These are phyloP conservation scores for Grammomys surdaster DNA, from an alignment of 2,113 vertebrate genomes.

Conservation along the genomic window DNA sequence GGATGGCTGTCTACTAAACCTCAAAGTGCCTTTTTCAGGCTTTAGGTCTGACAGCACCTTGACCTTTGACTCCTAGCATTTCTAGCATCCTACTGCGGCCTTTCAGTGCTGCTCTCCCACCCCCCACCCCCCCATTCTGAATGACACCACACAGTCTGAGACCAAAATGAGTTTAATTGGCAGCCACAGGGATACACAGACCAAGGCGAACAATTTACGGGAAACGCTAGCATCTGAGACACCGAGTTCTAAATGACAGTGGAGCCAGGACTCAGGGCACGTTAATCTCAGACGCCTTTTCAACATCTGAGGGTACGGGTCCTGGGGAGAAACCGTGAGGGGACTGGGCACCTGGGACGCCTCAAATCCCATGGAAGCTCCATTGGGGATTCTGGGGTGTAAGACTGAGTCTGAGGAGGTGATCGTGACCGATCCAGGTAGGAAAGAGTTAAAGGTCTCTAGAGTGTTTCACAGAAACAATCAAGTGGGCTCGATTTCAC, in stretches of 20 bases:
- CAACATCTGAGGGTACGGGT: neutral
- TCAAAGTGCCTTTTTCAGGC: neutral
- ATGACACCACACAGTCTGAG: neutral
- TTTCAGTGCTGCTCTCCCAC: neutral
- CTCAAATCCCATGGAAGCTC: neutral
- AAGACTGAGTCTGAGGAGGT: neutral
- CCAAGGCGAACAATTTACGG: neutral
- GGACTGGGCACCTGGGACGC: neutral
- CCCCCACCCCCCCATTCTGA: neutral
- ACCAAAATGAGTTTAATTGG: slow-evolving; percentile 66
- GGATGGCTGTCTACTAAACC: neutral
- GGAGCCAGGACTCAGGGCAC: neutral
- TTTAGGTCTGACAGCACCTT: neutral
- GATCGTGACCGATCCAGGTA: neutral
- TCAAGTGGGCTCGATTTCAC: slow-evolving; percentile 82
- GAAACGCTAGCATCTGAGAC: neutral
- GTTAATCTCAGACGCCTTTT: neutral
- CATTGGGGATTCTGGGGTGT: neutral
- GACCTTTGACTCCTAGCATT: neutral
- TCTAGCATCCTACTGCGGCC: neutral
- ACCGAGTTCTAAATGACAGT: neutral
- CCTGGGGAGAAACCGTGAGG: neutral
- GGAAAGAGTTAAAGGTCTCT: neutral
- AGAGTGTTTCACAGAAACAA: slow-evolving; percentile 85
- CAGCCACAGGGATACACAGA: neutral